Conservation (phyloP, 2,888 invertebrate genomes). For the Calephelis perditalis region DNA sequence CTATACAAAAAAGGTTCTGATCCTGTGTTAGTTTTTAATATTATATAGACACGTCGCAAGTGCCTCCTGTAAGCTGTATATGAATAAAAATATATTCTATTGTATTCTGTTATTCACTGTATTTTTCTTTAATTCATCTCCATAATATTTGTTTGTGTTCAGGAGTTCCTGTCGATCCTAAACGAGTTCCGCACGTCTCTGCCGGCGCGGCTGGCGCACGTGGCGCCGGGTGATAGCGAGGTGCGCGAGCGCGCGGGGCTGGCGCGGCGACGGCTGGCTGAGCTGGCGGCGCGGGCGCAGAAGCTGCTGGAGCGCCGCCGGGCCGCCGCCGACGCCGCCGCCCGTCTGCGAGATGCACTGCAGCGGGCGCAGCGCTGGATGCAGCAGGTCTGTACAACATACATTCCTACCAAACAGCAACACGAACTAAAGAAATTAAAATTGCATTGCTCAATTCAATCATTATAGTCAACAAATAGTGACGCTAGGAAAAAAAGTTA, state of each 20-base stretch:
- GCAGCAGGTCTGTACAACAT: slow-evolving; percentile 36
- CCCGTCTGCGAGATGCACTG: slow-evolving; percentile 87
- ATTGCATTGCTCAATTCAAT: no score
- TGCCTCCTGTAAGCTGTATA: no score
- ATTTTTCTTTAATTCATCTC: no score
- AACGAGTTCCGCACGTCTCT: slow-evolving; percentile 93
- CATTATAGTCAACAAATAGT: no score
- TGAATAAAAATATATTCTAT: no score
- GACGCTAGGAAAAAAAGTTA: no score
- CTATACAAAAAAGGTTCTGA: no score
- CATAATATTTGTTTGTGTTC: slow-evolving; percentile 23
- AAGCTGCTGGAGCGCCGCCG: slow-evolving; percentile 89
- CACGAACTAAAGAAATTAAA: no score
- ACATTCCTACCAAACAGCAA: no score
- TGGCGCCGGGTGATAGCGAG: slow-evolving; percentile 84
- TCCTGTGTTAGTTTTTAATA: no score
- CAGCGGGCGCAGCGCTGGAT: slow-evolving; percentile 90
- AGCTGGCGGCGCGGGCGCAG: slow-evolving; percentile 89
- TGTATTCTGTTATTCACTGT: no score
- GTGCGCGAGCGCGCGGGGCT: slow-evolving; percentile 88
- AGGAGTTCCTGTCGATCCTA: slow-evolving; percentile 88
- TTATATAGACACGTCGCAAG: no score
- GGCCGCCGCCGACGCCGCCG: slow-evolving; percentile 80
- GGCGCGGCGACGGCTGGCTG: slow-evolving; percentile 88
- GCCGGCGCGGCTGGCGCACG: slow-evolving; percentile 89